phyloP scores from a whole-genome alignment of 2,888 invertebrate genomes.

The Lamproptera curius region DNA sequence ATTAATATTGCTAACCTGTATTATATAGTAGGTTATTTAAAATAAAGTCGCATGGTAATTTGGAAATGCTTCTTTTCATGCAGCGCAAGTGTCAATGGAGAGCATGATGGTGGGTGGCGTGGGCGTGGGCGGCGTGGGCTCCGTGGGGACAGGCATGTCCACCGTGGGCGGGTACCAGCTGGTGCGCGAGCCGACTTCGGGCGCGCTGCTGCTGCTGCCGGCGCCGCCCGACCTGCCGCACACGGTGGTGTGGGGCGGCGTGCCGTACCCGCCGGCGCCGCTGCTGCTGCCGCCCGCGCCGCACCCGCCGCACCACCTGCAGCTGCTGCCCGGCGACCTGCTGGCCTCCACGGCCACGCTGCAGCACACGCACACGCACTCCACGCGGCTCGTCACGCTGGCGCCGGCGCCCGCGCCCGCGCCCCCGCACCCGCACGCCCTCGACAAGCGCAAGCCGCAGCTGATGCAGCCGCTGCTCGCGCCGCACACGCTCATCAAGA shows the following conservation, averaged over 20 bases:
- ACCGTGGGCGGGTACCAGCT: slow-evolving; percentile 90
- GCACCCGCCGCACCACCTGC: slow-evolving; percentile 80
- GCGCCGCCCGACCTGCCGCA: slow-evolving; percentile 85
- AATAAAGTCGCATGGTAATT: no score
- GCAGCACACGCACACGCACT: slow-evolving; percentile 83
- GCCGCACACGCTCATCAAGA: slow-evolving; percentile 81
- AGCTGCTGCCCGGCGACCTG: slow-evolving; percentile 82
- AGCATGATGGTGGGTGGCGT: slow-evolving; percentile 84
- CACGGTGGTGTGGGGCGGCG: slow-evolving; percentile 86
- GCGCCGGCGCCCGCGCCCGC: slow-evolving; percentile 76
- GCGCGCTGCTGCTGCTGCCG: slow-evolving; percentile 88
- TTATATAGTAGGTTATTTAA: no score
- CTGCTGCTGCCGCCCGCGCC: slow-evolving; percentile 66
- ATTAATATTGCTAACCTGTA: no score
- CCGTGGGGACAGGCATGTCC: slow-evolving; percentile 76
- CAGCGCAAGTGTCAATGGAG: slow-evolving; percentile 85
- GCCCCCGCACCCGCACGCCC: slow-evolving; percentile 44
- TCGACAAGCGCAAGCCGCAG: slow-evolving; percentile 66
- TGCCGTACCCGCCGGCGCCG: slow-evolving; percentile 69
- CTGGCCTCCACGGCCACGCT: slow-evolving; percentile 81
- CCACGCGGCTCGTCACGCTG: slow-evolving; percentile 81
- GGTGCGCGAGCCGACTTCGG: slow-evolving; percentile 90
- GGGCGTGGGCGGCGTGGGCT: slow-evolving; percentile 82
- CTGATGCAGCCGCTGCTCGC: slow-evolving; percentile 69
- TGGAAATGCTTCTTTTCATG: no score